phyloP scores from a whole-genome alignment of 2,888 invertebrate species.

The Phytoseiulus persimilis region DNA sequence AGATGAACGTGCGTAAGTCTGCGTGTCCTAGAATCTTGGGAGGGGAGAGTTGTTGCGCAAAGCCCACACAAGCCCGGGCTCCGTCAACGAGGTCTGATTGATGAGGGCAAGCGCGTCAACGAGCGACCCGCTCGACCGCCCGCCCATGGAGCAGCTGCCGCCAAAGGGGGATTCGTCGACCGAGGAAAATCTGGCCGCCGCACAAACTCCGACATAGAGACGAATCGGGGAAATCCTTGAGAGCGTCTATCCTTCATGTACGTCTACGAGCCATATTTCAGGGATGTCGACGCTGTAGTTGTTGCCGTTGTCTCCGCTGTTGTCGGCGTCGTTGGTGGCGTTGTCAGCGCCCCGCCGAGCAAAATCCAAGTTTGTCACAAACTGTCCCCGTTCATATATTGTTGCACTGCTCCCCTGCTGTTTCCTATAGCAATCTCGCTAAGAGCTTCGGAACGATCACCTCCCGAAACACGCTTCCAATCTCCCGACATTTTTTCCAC shows the following conservation, averaged over 20 bases:
- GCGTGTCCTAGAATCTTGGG: background rate
- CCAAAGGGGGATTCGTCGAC: background rate
- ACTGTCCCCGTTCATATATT: background rate
- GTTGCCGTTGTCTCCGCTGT: background rate
- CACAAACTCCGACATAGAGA: background rate
- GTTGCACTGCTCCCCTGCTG: background rate
- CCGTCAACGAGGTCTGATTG: background rate
- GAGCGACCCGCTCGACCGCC: background rate
- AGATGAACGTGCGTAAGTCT: background rate
- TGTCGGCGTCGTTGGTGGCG: background rate
- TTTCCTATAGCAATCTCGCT: background rate
- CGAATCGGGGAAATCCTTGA: background rate
- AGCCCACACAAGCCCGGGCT: no score
- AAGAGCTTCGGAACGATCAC: background rate
- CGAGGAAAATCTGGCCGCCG: background rate
- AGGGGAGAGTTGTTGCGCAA: background rate
- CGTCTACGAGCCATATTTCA: background rate
- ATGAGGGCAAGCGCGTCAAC: background rate
- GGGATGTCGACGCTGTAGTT: background rate
- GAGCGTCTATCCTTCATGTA: background rate
- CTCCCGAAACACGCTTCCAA: background rate
- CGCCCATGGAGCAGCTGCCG: background rate
- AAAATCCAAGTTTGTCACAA: slow-evolving; percentile 5
- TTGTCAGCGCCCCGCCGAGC: background rate
- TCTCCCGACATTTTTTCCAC: background rate